Base-by-base conservation (phyloP, 2,797 vertebrate species). In the Crenichthys baileyi region DNA sequence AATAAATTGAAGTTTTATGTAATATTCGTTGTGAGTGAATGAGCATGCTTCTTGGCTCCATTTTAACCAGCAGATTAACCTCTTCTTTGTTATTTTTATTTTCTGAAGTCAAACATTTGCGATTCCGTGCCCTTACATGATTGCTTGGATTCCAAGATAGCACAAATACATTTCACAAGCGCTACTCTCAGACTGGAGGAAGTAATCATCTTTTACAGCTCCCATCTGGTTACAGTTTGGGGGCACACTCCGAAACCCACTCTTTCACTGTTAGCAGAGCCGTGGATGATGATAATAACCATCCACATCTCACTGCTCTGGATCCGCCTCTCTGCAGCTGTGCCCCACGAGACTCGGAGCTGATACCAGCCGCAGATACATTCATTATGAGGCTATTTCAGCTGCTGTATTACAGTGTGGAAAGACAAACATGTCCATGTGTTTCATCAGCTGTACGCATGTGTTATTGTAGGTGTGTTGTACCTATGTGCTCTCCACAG, bases 401-500 rank as follows among this genome's bases (percentile, higher is more conserved):
- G 68, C 12, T 78, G 85, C 87, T 79, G 74, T 74, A 36, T 67
- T 39, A 56, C 18, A 41, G 51, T 55, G 72, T 75, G n/a, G 68
- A 77, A 79, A 77, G 73, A 84, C 77, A 79, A 84, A 80, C n/a
- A 73, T 26, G 55, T 70, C 55, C 24, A 22, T 73, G 70, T 85
- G 67, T 89, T 87, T 84, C 70, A 65, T 41, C 79, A 72, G 76
- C 71, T 76, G 50, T 51, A 83, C 55, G 58, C 60, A 48, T 26
- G 70, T 79, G 48, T 83, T 46, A 18, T 41, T 31, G 44, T 70
- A 12, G 11, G 22, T 1, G 51, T 2, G 56, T 22, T 91, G 75
- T 96, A 99, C 98, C 98, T 91, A 99, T 99, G 93, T 99, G 98
- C 53, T 99, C 97, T 87, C 98, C 98, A 18, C 98, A 99, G 70